These are phyloP conservation scores for Carterocephalus palaemon DNA, from an alignment of 2,888 invertebrate genomes.

Conservation along the genomic window DNA sequence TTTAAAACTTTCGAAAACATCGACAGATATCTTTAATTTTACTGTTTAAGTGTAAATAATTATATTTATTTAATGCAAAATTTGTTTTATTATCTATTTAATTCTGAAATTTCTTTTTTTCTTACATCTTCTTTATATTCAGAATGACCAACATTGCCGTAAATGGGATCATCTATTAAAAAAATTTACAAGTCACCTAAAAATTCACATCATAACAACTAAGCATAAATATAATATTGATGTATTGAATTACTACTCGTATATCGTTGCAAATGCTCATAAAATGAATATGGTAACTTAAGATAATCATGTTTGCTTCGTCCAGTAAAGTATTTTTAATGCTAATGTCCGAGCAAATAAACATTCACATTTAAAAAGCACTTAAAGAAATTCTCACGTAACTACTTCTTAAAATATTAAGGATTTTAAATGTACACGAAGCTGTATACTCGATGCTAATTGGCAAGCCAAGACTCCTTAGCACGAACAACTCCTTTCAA, in stretches of 20 bases:
- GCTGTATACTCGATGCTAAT: slow-evolving; percentile 48
- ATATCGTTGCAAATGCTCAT: too few relatives aligned
- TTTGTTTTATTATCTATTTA: slow-evolving; percentile 50
- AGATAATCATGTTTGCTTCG: slow-evolving; percentile 3
- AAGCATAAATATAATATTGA: too few relatives aligned
- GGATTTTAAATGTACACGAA: slow-evolving; percentile 34
- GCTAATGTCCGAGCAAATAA: slow-evolving; percentile 46
- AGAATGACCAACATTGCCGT: too few relatives aligned
- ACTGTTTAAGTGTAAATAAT: slow-evolving; percentile 75
- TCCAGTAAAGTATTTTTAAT: slow-evolving; percentile 27
- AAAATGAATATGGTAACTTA: neutral
- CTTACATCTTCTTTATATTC: too few relatives aligned
- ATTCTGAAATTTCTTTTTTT: neutral
- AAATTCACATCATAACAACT: too few relatives aligned
- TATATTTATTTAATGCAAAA: slow-evolving; percentile 75
- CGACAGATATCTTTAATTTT: slow-evolving; percentile 68
- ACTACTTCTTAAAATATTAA: slow-evolving; percentile 37
- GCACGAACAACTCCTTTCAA: slow-evolving; percentile 49
- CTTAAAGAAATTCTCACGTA: slow-evolving; percentile 47
- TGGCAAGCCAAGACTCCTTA: slow-evolving; percentile 43
- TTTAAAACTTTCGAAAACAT: slow-evolving; percentile 56
- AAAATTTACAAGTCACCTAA: too few relatives aligned
- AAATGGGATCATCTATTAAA: too few relatives aligned
- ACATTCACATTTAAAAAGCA: slow-evolving; percentile 45
- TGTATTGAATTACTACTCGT: too few relatives aligned